Evolutionary conservation across 2,113 vertebrate genomes (phyloP).

Genomic region (Octodon degus): DNA sequence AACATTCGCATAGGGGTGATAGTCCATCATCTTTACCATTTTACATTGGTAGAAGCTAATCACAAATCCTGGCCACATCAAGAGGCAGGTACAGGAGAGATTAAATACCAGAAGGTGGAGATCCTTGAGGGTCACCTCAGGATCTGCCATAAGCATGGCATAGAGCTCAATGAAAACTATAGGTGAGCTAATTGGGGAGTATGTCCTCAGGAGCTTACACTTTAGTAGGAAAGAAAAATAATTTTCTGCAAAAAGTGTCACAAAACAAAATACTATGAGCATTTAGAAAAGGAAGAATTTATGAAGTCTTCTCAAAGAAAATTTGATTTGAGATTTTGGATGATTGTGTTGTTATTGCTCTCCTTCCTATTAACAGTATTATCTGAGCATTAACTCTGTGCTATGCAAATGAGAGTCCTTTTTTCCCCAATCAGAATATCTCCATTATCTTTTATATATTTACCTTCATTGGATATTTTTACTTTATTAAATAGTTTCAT

Average conservation of each 20-base stretch:
- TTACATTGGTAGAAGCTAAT: background rate
- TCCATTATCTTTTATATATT: background rate
- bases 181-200: background rate
- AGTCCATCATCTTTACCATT: background rate
- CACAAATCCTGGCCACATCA: background rate
- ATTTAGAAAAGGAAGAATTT: slow-evolving; percentile 19
- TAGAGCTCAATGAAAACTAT: background rate
- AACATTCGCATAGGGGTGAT: background rate
- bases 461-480: slow-evolving; percentile 23
- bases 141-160: background rate
- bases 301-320: background rate
- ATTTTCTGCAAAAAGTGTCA: slow-evolving; percentile 1
- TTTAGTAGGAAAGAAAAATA: slow-evolving; percentile 26
- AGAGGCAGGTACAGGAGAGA: background rate
- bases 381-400: background rate
- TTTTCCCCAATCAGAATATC: background rate
- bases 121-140: background rate
- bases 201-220: background rate
- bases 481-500: background rate
- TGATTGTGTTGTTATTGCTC: background rate
- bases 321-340: background rate
- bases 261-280: slow-evolving; percentile 25
- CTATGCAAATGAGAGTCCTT: background rate
- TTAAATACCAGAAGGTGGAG: background rate
- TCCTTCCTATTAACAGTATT: background rate